Base-by-base conservation (phyloP, 1,140 invertebrate species). In the Neodiprion fabricii region DNA sequence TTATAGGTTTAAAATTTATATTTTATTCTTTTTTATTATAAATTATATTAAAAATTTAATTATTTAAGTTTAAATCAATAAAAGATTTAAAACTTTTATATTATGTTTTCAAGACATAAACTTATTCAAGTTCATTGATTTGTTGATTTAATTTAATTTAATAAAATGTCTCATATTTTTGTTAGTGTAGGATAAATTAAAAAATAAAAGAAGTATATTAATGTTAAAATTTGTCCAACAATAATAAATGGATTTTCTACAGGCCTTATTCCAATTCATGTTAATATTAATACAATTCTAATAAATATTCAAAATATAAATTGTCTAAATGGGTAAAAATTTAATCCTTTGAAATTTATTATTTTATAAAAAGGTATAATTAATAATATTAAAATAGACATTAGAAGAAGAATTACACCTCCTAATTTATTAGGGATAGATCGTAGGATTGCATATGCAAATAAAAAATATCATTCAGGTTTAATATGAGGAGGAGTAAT, bases 251-350 rank as follows among this genome's bases (percentile, higher is more conserved):
- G 17, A 21, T 21, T 71, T 90, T 92, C 91, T 28, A 92, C 90
- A 48, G 90, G 89, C 80, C 89, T 89, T 7, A 90, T 90, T 79
- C 92, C 92, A 87, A 92, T 90, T 92, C 92, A 93, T 3, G 91
- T 93, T 89, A 93, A 85, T 83, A 92, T 79, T 80, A 92, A 86
- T 76, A 91, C 82, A 78, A 84, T 89, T 49, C 78, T 0, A 73
- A 78, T 67, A 79, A 80, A 78, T 75, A 85, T 53, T 61, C 61
- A 50, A 61, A 53, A 28, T 76, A 76, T 67, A 75, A 73, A 61
- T 48, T 40, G 47, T 61, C 49, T 66, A 23, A 67, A 70, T 9
- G 87, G 87, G 72, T 90, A 91, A 85, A 91, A 90, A 89, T 88
- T 81, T 77, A 81, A 87, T 77, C 89, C 85, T 86, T 84, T 80